Evolutionary conservation across 2,797 vertebrate species (phyloP), one percentile per base, ranked within the genome.

Genomic region (Ctenosaura bakeri): DNA sequence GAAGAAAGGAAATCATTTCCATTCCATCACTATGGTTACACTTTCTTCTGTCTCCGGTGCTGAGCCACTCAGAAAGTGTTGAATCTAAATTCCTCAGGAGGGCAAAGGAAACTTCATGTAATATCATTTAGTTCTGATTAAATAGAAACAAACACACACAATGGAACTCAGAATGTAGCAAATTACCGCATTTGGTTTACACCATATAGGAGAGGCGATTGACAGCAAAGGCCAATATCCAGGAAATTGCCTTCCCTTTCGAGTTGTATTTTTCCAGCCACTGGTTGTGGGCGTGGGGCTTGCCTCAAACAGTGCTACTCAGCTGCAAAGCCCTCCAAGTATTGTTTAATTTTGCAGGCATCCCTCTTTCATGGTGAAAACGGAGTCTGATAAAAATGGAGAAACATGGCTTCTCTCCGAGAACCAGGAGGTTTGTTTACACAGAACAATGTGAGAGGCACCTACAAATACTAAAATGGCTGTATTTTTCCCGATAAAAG

Each of bases 21-120:
- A 97, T 98, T 97, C 96, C 95, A 98, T 98, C 97, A 97, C 98
- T 98, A 98, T 98, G 97, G 97, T 97, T 98, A 98, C 97, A 97
- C 94, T 97, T 97, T 96, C 91, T 97, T 97, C 89, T 88, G 87
- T 97, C 95, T 96, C 96, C 81, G 91, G 93, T 89, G 81, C 94
- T 78, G 93, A 97, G 94, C 93, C 0, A 59, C n/a, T 87, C 93
- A 95, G 95, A 88, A 97, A 97, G 92, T 96, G 96, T 96, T 97
- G 96, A 97, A 97, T 95, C 95, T 90, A 83, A 94, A 97, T 96
- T 96, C 96, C 96, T 97, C 90, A 89, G 96, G 96, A 97, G 96
- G 93, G 91, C 92, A 97, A 97, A 91, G 95, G 94, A 96, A 97
- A 97, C 94, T 97, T 97, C 90, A 88, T 95, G 96, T 96, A 97